Base-by-base conservation (phyloP, 92 coral and sea anemone genomes). In the Zoanthus solanderi region DNA sequence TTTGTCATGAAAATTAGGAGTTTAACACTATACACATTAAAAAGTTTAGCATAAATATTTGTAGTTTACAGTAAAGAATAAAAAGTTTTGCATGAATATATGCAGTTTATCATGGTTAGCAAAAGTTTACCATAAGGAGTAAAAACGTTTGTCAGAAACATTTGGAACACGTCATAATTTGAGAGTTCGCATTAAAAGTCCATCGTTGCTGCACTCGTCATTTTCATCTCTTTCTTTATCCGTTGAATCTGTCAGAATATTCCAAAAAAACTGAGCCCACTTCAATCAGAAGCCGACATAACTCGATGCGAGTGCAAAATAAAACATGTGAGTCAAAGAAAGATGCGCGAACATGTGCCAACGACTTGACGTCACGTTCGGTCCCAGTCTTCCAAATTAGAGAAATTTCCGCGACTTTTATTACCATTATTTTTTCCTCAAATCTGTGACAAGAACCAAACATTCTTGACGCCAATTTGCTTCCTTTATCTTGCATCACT, bases 31-130 rank as follows among this genome's bases (percentile, higher is more conserved):
- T 42, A 72, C 56, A 73, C 78, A 73, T 56, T n/a, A 45, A 45
- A 73, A 73, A 44, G 56, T 45, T 73, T 16, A 42, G 54, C 78
- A 73, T 73, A 73, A 44, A 73, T 45, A 73, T 45, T 44, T 73
- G 56, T 73, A 73, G 54, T 45, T 73, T 45, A 73, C 11, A 67
- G 12, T 29, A 67, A 67, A 67, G 10, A 67, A 29, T 29, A 67
- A 67, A 73, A 45, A 14, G 78, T 42, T 44, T 73, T 2, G 29
- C 78, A 73, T 73, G 53, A 73, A 73, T 73, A 42, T 73, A 9
- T 46, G 57, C 17, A 44, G 54, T 73, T 73, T 45, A 73, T 67
- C 44, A 67, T 28, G 42, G 72, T 73, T 44, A 73, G 45, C 54
- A 73, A 73, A 73, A 42, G 78, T 73, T 46, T 73, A 42, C 56